Percentiles rank a stretch among this genome's conserved stretches.
These are phyloP conservation scores for Falco peregrinus DNA, from an alignment of 2,797 vertebrate species.

Conservation along the genomic window DNA sequence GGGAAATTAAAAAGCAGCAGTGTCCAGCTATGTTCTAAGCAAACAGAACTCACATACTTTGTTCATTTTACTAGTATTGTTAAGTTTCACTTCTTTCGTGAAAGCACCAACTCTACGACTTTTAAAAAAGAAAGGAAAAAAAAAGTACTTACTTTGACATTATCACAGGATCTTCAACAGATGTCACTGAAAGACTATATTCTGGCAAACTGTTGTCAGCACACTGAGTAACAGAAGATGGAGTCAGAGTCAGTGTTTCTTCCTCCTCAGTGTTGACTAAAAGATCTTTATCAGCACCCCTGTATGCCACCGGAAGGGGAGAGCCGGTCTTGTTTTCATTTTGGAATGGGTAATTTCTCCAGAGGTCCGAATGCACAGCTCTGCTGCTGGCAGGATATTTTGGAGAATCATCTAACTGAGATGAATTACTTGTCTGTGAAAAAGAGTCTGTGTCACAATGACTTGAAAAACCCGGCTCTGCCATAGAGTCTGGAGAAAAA, in stretches of 20 bases:
- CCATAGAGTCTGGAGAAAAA: constrained; percentile 87
- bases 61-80: neutral
- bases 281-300: constrained; percentile 31
- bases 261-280: constrained; percentile 79
- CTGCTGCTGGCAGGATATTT: constrained; percentile 56
- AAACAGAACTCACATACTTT: neutral
- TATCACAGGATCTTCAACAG: constrained; percentile 88
- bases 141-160: constrained; percentile 87
- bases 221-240: constrained; percentile 67
- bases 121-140: neutral
- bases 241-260: constrained; percentile 75
- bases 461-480: constrained; percentile 73
- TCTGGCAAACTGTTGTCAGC: constrained; percentile 70
- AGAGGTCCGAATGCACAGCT: constrained; percentile 56
- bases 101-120: neutral
- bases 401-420: constrained; percentile 64
- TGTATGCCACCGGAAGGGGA: constrained; percentile 52
- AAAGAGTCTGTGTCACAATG: constrained; percentile 82
- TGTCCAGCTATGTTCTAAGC: neutral
- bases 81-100: neutral
- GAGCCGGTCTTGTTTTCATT: constrained; percentile 45
- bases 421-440: constrained; percentile 81
- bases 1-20: neutral
- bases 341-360: constrained; percentile 61
- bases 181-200: constrained; percentile 68